Base-by-base conservation (phyloP, 2,797 vertebrate species). In the Anguilla obscura region DNA sequence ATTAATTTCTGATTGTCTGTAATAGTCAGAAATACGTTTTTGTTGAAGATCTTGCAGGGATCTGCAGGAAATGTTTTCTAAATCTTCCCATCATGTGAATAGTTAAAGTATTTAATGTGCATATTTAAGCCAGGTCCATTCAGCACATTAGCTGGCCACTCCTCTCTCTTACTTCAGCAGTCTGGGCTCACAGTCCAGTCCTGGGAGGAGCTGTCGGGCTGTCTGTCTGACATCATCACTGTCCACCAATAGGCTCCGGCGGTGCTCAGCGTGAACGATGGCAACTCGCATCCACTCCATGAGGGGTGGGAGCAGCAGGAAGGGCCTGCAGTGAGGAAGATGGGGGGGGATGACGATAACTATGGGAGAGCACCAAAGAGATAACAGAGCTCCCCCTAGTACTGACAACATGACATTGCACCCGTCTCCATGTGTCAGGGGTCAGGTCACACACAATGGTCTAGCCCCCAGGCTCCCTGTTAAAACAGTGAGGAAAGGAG, bases 231-330 rank as follows among this genome's bases (percentile, higher is more conserved):
- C 96, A 66, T 99, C 98, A 0, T 98, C 97, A 0, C 97, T 97
- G 95, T 98, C 98, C 94, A 99, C 98, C 0, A 97, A 96, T n/a
- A 97, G 93, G 93, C 98, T 98, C 89, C 96, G 96, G n/a, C 98
- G 97, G 93, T 99, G 98, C 88, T 99, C 97, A 0, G 98, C 96
- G 0, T 98, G 98, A 1, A 98, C 97, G 93, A 97, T 96, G 16
- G 97, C 97, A 40, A 98, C 96, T 0, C 97, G 92, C 96, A 99
- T 98, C 98, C 98, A 99, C 92, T 99, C 98, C 96, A 98, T 97
- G 90, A 99, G 96, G 0, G 98, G 98, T 0, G 97, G 98, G 86
- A 97, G 96, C 86, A 98, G 95, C 95, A 98, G 94, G 94, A 98
- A 98, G 1, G 97, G 97, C 91, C 98, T 99, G 94, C 0, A 69